phyloP scores from a whole-genome alignment of 2,113 vertebrate species.

The Grammomys surdaster region DNA sequence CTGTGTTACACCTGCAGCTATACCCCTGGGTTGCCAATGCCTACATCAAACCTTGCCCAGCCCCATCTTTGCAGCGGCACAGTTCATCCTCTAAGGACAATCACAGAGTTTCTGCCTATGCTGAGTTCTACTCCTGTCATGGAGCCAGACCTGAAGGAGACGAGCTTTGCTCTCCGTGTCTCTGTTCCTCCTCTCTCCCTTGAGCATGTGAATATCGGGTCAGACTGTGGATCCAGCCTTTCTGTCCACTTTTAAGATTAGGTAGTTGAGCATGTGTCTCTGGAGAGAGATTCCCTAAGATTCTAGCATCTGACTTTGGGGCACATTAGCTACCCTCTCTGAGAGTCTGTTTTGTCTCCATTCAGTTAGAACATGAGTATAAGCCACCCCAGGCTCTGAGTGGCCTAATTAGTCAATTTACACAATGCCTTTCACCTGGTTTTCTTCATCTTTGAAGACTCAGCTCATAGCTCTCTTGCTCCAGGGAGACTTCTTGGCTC shows the following conservation, averaged over 20 bases:
- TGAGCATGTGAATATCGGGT: neutral
- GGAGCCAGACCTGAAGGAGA: neutral
- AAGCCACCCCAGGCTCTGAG: neutral
- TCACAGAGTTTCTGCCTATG: neutral
- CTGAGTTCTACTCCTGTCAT: neutral
- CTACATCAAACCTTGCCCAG: neutral
- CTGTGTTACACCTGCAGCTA: neutral
- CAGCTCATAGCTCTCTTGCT: neutral
- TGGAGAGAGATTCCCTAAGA: neutral
- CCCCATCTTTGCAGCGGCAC: neutral
- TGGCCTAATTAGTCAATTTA: neutral
- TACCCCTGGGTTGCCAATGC: neutral
- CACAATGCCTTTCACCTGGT: neutral
- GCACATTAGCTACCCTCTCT: neutral
- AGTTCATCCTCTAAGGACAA: neutral
- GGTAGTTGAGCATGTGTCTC: neutral
- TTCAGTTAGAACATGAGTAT: neutral
- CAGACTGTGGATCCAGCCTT: neutral
- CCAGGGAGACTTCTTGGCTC: neutral
- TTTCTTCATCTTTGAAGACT: neutral
- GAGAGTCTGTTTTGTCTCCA: neutral
- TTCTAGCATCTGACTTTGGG: neutral
- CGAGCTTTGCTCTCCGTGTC: neutral
- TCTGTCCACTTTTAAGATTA: neutral
- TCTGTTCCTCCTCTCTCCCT: neutral